phyloP scores from a whole-genome alignment of 2,797 vertebrate genomes.

The Anguilla megastoma region DNA sequence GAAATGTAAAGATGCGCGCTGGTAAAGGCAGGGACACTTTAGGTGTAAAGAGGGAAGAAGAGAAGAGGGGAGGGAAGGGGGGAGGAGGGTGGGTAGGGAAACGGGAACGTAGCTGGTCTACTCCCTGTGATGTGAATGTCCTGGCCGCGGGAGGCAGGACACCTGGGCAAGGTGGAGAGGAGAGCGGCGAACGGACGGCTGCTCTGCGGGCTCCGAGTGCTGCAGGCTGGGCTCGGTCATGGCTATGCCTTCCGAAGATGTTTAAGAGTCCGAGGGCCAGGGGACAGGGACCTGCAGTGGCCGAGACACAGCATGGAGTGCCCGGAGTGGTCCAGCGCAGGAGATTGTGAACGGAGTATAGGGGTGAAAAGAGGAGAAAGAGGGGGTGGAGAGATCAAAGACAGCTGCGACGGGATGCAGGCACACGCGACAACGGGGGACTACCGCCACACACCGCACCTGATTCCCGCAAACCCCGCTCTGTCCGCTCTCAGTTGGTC shows the following conservation, averaged over 20 bases:
- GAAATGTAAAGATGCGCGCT: constrained; percentile 34
- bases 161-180: constrained; percentile 62
- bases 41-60: constrained; percentile 5
- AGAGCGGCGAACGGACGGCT: constrained; percentile 60
- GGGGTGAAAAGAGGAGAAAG: constrained; percentile 54
- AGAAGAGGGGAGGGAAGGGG: constrained; percentile 36
- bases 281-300: constrained; percentile 63
- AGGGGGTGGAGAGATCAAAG: constrained; percentile 48
- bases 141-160: constrained; percentile 58
- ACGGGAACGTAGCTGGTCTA: constrained; percentile 47
- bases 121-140: constrained; percentile 57
- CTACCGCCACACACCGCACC: constrained; percentile 76
- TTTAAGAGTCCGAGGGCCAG: constrained; percentile 58
- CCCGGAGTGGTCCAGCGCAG: constrained; percentile 70
- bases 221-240: constrained; percentile 66
- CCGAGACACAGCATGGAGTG: constrained; percentile 57
- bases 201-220: constrained; percentile 65
- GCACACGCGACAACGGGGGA: constrained; percentile 71
- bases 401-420: constrained; percentile 60
- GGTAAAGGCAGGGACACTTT: constrained; percentile 12
- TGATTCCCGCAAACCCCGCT: constrained; percentile 71
- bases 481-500: constrained; percentile 64
- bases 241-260: constrained; percentile 63
- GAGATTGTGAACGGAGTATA: constrained; percentile 56
- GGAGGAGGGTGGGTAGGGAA: constrained; percentile 36